Conservation (phyloP, 1,140 invertebrate genomes). For the Pantala flavescens region DNA sequence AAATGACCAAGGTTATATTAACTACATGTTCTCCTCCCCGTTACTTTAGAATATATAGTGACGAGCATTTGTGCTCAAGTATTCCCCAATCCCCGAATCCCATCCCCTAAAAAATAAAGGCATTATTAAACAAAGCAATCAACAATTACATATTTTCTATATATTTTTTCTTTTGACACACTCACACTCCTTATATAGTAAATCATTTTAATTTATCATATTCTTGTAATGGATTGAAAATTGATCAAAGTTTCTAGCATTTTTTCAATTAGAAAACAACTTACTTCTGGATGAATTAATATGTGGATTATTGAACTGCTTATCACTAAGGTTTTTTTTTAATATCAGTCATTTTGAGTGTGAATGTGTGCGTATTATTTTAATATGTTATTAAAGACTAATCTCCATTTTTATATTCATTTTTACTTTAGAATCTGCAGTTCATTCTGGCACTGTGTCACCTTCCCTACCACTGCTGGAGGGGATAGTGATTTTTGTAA, state of each 20-base stretch:
- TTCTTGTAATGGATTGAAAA: background rate
- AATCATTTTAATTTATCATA: conserved; percentile 2
- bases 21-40: background rate
- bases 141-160: conserved; percentile 11
- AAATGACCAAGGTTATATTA: background rate
- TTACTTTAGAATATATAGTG: conserved; percentile 10
- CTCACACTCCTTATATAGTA: conserved; percentile 6
- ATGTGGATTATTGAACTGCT: background rate
- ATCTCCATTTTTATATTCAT: background rate
- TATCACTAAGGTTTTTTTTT: background rate
- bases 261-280: background rate
- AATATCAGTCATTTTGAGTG: conserved; percentile 2
- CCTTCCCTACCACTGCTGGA: background rate
- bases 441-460: conserved; percentile 8
- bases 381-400: conserved; percentile 8
- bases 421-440: conserved; percentile 8
- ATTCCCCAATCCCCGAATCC: background rate
- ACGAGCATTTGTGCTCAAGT: background rate
- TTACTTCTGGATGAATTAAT: background rate
- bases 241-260: background rate
- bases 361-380: background rate
- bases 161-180: conserved; percentile 9
- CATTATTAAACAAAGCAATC: conserved; percentile 10
- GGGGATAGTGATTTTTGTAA: conserved; percentile 1
- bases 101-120: conserved; percentile 6